Base-by-base conservation (phyloP, 1,140 invertebrate species). In the Nephila pilipes region DNA sequence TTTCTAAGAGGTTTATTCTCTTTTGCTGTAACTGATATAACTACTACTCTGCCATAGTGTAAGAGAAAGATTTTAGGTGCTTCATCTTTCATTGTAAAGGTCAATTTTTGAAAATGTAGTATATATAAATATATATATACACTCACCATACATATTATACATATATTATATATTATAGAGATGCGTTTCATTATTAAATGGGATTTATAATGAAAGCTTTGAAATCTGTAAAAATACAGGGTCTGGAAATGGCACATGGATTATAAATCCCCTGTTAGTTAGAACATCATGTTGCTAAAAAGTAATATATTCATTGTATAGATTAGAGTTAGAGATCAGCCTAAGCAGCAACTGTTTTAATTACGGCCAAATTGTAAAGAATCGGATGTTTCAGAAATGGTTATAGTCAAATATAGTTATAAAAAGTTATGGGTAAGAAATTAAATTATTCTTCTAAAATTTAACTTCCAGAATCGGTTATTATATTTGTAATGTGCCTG, bases 1-100 rank as follows among this genome's bases (percentile, higher is more conserved):
- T 93, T 93, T 93, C 63, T 93, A 65, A 93, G 85, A 93, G 85
- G 87, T 93, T 93, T 93, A 93, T 93, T 93, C 92, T 93, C 92
- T 89, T 93, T 93, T 87, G 92, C 92, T 93, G 85, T 93, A 88
- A 93, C 87, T n/a, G 63, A 93, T 93, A 93, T 81, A 89, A 93
- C 29, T 83, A 92, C 65, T 92, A 93, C 85, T 93, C 85, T 88
- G 92, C 92, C 92, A 93, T 93, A 93, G 92, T 38, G 87, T 93
- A 89, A 38, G 92, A 93, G 92, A 93, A 93, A 81, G 92, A 88
- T 93, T 93, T 93, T 93, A 93, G 92, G 87, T 93, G 92, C 92
- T 93, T 93, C 92, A 89, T 93, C 92, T 81, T 93, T 93, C 87
- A 93, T 93, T 75, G 91, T 69, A 92, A 92, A 92, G 81, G 81